Conservation (phyloP, 2,113 vertebrate species). For the Protomyctophum bolini region DNA sequence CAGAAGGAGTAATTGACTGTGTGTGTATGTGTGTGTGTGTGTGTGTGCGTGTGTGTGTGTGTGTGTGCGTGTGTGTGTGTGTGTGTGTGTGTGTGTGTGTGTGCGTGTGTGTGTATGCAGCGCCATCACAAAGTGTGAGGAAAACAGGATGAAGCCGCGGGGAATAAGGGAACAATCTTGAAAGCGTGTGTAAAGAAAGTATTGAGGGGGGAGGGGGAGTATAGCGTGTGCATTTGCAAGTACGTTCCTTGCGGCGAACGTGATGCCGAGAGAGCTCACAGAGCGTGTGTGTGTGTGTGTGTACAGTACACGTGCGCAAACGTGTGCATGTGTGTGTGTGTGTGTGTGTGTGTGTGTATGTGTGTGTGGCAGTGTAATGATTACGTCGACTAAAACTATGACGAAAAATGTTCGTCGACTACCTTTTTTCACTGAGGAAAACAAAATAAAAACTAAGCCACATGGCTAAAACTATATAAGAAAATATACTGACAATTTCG, state of each 20-base stretch:
- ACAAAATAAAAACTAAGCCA: no score
- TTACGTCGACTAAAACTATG: no score
- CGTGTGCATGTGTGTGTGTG: no score
- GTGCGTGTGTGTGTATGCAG: background rate
- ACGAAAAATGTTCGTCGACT: no score
- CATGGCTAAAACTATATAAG: no score
- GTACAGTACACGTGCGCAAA: no score
- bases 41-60: background rate
- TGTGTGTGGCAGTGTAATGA: background rate
- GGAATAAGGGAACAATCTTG: constrained; percentile 7
- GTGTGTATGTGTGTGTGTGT: constrained; percentile 31
- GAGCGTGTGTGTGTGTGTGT: background rate
- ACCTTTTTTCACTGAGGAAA: no score
- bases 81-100: background rate
- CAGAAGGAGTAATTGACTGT: constrained; percentile 26
- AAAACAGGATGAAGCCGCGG: background rate
- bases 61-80: background rate
- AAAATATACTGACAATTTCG: no score
- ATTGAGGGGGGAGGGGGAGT: constrained; percentile 6
- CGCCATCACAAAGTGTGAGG: background rate
- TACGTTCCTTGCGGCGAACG: background rate
- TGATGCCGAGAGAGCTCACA: background rate
- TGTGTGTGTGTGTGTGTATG: background rate
- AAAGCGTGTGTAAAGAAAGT: constrained; percentile 5
- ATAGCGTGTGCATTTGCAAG: constrained; percentile 8